Conservation (phyloP, 2,888 invertebrate species). For the Calameuta pallipes region DNA sequence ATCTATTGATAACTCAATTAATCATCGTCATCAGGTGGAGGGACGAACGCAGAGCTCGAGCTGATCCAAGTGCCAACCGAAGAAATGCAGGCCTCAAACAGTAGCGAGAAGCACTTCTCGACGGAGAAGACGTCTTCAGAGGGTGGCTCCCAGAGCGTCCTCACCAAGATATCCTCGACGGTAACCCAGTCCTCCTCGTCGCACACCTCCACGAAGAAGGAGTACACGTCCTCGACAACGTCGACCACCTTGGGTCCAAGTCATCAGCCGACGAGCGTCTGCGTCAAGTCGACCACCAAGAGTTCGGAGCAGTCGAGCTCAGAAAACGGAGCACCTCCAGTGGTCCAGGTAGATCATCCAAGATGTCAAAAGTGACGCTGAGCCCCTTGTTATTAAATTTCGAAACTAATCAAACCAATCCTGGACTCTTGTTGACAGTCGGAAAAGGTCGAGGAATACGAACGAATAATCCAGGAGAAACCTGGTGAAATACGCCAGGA, state of each 20-base stretch:
- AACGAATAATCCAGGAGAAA: slow-evolving; percentile 57
- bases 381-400: neutral
- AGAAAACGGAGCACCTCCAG: slow-evolving; percentile 58
- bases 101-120: slow-evolving; percentile 61
- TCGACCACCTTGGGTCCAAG: slow-evolving; percentile 42
- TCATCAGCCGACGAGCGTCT: slow-evolving; percentile 48
- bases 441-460: slow-evolving; percentile 60
- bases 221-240: slow-evolving; percentile 55
- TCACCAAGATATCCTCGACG: slow-evolving; percentile 61
- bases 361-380: neutral
- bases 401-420: neutral
- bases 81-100: slow-evolving; percentile 62
- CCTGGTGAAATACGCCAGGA: slow-evolving; percentile 61
- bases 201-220: slow-evolving; percentile 58
- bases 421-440: slow-evolving; percentile 39
- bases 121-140: slow-evolving; percentile 53
- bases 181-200: slow-evolving; percentile 60
- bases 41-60: slow-evolving; percentile 34
- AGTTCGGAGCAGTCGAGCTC: slow-evolving; percentile 54
- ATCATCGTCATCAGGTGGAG: slow-evolving; percentile 40
- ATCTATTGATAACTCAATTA: slow-evolving; percentile 48
- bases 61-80: slow-evolving; percentile 46
- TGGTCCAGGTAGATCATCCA: slow-evolving; percentile 53
- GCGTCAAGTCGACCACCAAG: slow-evolving; percentile 55
- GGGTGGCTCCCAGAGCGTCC: slow-evolving; percentile 32